phyloP scores from a whole-genome alignment of 1,140 invertebrate species.

The Ganaspis sp. region DNA sequence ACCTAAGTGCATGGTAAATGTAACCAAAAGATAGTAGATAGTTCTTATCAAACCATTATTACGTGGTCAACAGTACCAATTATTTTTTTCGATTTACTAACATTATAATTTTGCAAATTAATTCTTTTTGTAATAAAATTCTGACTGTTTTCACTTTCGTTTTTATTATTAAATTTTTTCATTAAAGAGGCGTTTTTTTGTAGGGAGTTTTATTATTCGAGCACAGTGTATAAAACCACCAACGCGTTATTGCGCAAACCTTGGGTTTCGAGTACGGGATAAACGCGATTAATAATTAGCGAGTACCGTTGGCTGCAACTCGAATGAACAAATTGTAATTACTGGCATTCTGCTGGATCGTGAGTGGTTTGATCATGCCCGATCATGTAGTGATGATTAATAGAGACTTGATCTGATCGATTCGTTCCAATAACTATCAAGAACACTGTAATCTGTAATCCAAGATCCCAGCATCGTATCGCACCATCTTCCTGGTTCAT shows the following conservation, averaged over 20 bases:
- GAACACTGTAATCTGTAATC: not conserved
- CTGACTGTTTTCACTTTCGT: too few relatives aligned
- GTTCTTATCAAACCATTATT: too few relatives aligned
- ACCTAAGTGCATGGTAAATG: too few relatives aligned
- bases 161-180: not conserved
- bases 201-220: not conserved
- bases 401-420: constrained; percentile 34
- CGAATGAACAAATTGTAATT: constrained; percentile 32
- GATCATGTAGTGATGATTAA: constrained; percentile 28
- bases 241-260: not conserved
- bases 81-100: too few relatives aligned
- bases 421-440: constrained; percentile 34
- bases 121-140: too few relatives aligned
- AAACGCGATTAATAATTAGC: constrained; percentile 45
- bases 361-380: constrained; percentile 16
- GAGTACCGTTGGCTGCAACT: constrained; percentile 19
- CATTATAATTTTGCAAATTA: too few relatives aligned
- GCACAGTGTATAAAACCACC: not conserved
- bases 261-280: not conserved
- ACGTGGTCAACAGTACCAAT: too few relatives aligned
- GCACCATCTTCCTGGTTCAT: not conserved
- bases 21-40: too few relatives aligned
- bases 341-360: constrained; percentile 23
- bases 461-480: not conserved
- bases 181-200: not conserved